Evolutionary conservation across 2,113 vertebrate genomes (phyloP), one percentile per base, ranked within the genome.

Genomic region (Clarias magur): DNA sequence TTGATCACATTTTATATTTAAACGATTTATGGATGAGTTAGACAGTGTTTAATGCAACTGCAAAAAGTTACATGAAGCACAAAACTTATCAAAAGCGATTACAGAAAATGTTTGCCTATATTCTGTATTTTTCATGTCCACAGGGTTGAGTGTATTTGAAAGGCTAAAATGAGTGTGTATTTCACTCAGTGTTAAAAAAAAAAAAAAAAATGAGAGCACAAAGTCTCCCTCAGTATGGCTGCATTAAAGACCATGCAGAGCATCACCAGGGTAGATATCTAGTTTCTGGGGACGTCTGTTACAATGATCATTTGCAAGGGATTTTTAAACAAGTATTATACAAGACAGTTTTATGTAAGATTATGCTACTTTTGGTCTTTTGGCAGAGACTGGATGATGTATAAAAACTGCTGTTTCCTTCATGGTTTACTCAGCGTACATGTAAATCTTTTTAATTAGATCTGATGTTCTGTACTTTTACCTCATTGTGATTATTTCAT

Each of bases 401-500:
- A 34, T 70, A 34, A 83, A 83, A 70, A 57, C 10, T 11, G 21
- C 54, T 27, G 19, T 67, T 79, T 25, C 27, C n/a, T 38, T 38
- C 30, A 70, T 67, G 15, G 84, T 59, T 85, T 72, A 72, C 19
- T 59, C 30, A 38, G 17, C 23, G 34, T 80, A 60, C 27, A 81
- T 81, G 30, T 62, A 81, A 62, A 62, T 81, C 19, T 81, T 21
- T 42, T 38, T 80, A 80, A 80, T 84, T 78, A 63, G 19, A 54
- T 76, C n/a, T 65, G 25, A 63, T 48, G 27, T 78, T 65, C 60
- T 67, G 62, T 27, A 34, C 57, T 88, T 90, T 67, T 67, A 25
- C 75, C 17, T 57, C n/a, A 57, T 68, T 27, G 13, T 34, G 48
- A n/a, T 30, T n/a, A 53, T 86, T 80, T 79, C 23, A 38, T 80